Evolutionary conservation across 2,797 vertebrate species (phyloP).

Genomic region (Acrossocheilus fasciatus): DNA sequence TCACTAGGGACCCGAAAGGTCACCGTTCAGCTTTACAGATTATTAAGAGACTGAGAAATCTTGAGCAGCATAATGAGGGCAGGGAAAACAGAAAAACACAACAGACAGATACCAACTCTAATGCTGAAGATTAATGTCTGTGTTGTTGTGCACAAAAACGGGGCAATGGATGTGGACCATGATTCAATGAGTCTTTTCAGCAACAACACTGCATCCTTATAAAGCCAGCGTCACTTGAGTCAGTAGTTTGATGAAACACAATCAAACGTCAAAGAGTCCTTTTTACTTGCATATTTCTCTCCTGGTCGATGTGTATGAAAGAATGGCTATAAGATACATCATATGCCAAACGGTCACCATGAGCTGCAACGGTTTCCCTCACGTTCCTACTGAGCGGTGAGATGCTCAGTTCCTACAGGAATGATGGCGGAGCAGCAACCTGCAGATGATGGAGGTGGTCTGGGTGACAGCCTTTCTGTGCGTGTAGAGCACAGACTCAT

Average conservation of each 20-base stretch:
- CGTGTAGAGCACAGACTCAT: not conserved
- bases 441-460: slow-evolving; percentile 12
- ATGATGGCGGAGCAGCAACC: not conserved
- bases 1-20: slow-evolving; percentile 42
- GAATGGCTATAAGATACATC: slow-evolving; percentile 19
- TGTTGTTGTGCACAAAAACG: not conserved
- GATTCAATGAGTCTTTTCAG: not conserved
- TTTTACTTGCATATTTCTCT: not conserved
- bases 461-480: not conserved
- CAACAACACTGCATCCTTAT: not conserved
- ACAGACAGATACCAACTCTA: not conserved
- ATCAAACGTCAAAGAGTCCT: not conserved
- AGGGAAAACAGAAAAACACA: slow-evolving; percentile 11
- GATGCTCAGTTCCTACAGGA: not conserved
- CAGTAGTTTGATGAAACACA: slow-evolving; percentile 35
- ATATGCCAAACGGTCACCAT: slow-evolving; percentile 29
- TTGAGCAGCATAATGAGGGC: slow-evolving; percentile 24
- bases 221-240: slow-evolving; percentile 1
- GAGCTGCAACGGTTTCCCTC: not conserved
- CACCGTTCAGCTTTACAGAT: slow-evolving; percentile 21
- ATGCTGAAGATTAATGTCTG: not conserved
- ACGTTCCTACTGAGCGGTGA: slow-evolving; percentile 16
- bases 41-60: slow-evolving; percentile 34
- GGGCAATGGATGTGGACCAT: not conserved
- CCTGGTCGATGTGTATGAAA: not conserved